Evolutionary conservation across 2,113 vertebrate species (phyloP).

Genomic region (Prolemur simus): DNA sequence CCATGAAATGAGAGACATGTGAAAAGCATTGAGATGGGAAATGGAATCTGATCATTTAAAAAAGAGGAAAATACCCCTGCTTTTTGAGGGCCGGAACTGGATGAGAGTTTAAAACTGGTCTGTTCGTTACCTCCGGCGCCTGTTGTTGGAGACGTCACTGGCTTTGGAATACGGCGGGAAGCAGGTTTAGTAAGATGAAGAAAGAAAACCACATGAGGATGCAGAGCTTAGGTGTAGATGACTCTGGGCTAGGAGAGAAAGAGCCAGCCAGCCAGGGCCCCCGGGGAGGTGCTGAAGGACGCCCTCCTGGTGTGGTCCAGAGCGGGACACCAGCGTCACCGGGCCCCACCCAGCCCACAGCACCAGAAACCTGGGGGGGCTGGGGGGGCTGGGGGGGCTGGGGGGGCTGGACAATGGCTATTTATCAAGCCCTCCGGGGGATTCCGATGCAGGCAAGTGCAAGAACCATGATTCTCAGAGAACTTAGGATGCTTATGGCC

Average conservation of each 20-base stretch:
- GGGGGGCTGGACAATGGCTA: not conserved
- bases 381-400: not conserved
- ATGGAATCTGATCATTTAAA: not conserved
- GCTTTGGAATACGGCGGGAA: not conserved
- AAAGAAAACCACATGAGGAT: not conserved
- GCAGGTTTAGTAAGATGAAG: not conserved
- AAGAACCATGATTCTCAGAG: not conserved
- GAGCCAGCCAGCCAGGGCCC: not conserved
- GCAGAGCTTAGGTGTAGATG: not conserved
- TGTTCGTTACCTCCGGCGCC: not conserved
- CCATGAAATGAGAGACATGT: not conserved
- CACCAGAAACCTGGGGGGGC: fast-evolving
- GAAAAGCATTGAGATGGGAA: not conserved
- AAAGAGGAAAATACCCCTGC: not conserved
- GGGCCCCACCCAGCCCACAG: no score
- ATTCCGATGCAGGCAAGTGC: not conserved
- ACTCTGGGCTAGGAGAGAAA: not conserved
- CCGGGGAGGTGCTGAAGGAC: fast-evolving
- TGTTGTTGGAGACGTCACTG: no score
- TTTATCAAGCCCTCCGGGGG: not conserved
- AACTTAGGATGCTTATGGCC: not conserved
- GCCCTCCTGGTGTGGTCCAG: no score
- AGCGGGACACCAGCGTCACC: fast-evolving
- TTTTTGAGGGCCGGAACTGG: not conserved
- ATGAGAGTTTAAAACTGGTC: not conserved